Conservation (phyloP, 2,888 invertebrate species). For the Embidobia sp. region DNA sequence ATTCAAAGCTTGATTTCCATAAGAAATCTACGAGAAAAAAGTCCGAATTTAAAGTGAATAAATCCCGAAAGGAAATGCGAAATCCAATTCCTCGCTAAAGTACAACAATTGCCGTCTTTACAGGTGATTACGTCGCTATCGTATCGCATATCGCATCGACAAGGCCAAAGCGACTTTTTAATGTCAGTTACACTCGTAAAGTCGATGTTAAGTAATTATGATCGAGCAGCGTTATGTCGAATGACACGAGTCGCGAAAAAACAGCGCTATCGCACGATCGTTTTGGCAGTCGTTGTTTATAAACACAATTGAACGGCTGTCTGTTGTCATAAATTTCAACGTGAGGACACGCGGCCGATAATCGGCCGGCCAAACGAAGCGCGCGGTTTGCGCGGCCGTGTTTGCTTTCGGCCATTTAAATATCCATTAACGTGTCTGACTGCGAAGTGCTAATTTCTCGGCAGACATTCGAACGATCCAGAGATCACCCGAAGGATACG, state of each 20-base stretch:
- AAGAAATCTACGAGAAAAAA: no score
- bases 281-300: constrained; percentile 29
- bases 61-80: no score
- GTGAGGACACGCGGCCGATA: no score
- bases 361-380: no score
- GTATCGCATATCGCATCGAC: constrained; percentile 36
- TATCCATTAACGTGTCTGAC: no score
- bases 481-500: no score
- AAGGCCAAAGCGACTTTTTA: constrained; percentile 38
- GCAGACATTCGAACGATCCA: no score
- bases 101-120: constrained; percentile 8
- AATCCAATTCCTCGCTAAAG: constrained; percentile 14
- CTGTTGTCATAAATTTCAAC: constrained; percentile 18
- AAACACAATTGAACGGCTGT: constrained; percentile 36
- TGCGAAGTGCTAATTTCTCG: no score
- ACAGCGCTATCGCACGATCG: constrained; percentile 37
- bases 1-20: no score
- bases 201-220: constrained; percentile 49
- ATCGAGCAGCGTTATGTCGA: constrained; percentile 42
- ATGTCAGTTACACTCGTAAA: constrained; percentile 38
- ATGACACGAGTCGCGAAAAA: constrained; percentile 28
- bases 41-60: no score
- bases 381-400: no score
- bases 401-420: no score
- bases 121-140: constrained; percentile 29